Evolutionary conservation across 2,888 invertebrate species (phyloP).

Genomic region (Nemoura dubitans): DNA sequence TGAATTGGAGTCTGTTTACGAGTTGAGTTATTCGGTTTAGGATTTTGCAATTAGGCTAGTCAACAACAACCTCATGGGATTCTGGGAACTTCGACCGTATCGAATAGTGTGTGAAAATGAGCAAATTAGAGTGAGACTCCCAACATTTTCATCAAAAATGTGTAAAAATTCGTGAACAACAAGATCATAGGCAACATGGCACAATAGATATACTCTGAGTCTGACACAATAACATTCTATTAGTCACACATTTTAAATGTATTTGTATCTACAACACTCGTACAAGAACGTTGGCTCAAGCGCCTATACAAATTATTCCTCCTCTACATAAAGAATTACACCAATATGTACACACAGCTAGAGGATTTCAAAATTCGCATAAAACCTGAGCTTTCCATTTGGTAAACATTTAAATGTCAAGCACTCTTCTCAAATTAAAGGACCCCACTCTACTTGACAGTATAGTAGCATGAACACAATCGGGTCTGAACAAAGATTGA

Average conservation of each 20-base stretch:
- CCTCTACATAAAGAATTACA: too few species aligned
- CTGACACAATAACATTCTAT: too few species aligned
- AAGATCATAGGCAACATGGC: too few species aligned
- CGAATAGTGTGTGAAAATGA: not conserved
- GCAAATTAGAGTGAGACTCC: not conserved
- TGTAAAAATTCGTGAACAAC: too few species aligned
- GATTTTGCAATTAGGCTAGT: not conserved
- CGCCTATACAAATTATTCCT: too few species aligned
- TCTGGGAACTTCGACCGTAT: not conserved
- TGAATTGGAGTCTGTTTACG: not conserved
- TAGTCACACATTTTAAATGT: too few species aligned
- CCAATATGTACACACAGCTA: not conserved
- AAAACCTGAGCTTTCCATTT: not conserved
- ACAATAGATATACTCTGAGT: too few species aligned
- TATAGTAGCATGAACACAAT: too few species aligned
- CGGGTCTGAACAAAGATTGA: too few species aligned
- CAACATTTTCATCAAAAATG: too few species aligned
- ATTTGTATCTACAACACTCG: too few species aligned
- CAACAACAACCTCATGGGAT: not conserved
- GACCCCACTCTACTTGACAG: not conserved
- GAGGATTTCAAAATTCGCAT: not conserved
- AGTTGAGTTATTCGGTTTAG: not conserved
- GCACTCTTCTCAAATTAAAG: not conserved
- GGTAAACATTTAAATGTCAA: not conserved
- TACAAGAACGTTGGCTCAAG: too few species aligned